These are phyloP conservation scores for Syngnathus floridae DNA, from an alignment of 2,113 vertebrate species.

Conservation along the genomic window DNA sequence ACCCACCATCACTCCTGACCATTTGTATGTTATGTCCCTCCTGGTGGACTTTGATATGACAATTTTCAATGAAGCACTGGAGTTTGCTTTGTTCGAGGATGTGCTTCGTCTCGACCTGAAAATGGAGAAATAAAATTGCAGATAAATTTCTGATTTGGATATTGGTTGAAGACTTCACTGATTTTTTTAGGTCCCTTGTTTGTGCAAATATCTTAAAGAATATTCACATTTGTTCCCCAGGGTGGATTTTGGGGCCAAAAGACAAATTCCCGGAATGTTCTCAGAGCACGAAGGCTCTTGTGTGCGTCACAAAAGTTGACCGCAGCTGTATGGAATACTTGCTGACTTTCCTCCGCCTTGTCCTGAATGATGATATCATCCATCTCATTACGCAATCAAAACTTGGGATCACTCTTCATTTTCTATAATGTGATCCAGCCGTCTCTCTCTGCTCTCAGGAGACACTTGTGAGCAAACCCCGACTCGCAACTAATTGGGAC, in stretches of 20 bases:
- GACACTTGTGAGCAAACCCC: slow-evolving; percentile 28
- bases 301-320: slow-evolving; percentile 23
- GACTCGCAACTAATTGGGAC: slow-evolving; percentile 44
- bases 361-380: slow-evolving; percentile 53
- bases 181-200: background rate
- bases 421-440: slow-evolving; percentile 52
- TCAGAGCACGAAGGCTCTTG: slow-evolving; percentile 3
- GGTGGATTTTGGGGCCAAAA: background rate
- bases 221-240: background rate
- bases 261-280: slow-evolving; percentile 4
- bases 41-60: slow-evolving; percentile 46
- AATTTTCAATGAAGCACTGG: slow-evolving; percentile 28
- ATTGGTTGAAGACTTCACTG: background rate
- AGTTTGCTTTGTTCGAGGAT: background rate
- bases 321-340: slow-evolving; percentile 29
- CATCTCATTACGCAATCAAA: slow-evolving; percentile 49
- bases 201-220: background rate
- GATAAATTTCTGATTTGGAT: background rate
- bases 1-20: slow-evolving; percentile 33
- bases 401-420: slow-evolving; percentile 37
- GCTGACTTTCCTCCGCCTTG: slow-evolving; percentile 26
- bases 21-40: background rate
- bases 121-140: background rate
- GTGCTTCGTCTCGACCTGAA: slow-evolving; percentile 28
- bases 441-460: slow-evolving; percentile 28